phyloP scores from a whole-genome alignment of 2,113 vertebrate genomes.

The Prinia subflava region DNA sequence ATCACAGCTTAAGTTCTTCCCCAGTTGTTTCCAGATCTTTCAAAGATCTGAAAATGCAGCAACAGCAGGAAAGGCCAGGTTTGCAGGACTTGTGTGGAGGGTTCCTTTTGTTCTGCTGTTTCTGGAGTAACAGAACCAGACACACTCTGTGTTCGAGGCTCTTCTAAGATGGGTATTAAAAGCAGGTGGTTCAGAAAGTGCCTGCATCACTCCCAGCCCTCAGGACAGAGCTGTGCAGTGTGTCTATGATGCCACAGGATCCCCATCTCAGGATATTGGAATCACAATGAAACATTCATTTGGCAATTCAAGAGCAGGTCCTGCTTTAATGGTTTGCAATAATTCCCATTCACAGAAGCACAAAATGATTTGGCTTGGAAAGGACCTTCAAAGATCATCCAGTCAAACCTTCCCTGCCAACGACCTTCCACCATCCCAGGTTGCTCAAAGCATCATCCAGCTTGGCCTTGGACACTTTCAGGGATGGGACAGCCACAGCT shows the following conservation, averaged over 20 bases:
- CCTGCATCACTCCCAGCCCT: not conserved
- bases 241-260: accelerated
- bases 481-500: not conserved
- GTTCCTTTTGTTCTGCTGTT: not conserved
- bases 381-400: not conserved
- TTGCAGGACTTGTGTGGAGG: not conserved
- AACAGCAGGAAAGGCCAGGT: not conserved
- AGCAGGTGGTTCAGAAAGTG: not conserved
- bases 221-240: not conserved
- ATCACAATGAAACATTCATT: not conserved
- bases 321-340: not conserved
- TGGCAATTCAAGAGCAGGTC: not conserved
- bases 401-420: not conserved
- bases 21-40: not conserved
- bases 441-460: not conserved
- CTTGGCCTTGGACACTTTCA: not conserved
- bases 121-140: not conserved
- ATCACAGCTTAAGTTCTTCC: not conserved
- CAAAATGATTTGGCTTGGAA: not conserved
- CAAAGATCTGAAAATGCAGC: not conserved
- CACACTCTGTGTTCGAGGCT: accelerated
- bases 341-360: not conserved
- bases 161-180: not conserved
- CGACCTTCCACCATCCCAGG: not conserved
- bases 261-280: not conserved